Evolutionary conservation across 35 echinoderm and acorn worm genomes (phyloP), one percentile per base, ranked within the genome.

Genomic region (Stichopus chloronotus): DNA sequence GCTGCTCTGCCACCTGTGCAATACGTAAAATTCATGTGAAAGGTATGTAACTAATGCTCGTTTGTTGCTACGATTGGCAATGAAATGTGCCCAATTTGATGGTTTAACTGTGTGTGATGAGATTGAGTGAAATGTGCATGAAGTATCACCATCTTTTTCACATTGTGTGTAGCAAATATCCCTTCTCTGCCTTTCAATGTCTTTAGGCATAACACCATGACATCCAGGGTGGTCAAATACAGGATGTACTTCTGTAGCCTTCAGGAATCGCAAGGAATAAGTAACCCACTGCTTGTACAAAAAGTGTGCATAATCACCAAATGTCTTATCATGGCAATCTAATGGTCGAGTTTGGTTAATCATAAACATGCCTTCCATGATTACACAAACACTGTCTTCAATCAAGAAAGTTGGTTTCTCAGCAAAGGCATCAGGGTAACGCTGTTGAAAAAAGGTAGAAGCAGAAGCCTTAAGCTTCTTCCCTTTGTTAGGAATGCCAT

Each of bases 401-500:
- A 8, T 43, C 30, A 43, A 43, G 24, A 59, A 2, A 57, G 52
- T 25, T 22, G 56, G 74, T 11, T 81, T 76, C 10, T 92, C 77
- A 59, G 5, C 6, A 52, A 89, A 89, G 55, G 87, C 61, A 5
- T 65, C 7, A 16, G 87, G 87, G 52, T 52, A 74, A 7, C 87
- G 65, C 17, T 89, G 65, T 52, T 89, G 87, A 9, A 89, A 61
- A 71, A 89, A 65, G 14, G 58, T 52, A 12, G 72, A 56, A 63
- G 22, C 25, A 84, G 5, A 11, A 54, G 91, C 91, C 52, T 84
- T 92, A 6, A n/a, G n/a, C n/a, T n/a, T n/a, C n/a, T 52, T 82
- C 14, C 85, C 86, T 63, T 89, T 94, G 43, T 90, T 88, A 2
- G 93, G 86, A 21, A 94, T 25, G 60, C 93, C 93, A 81, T 88